These are phyloP conservation scores for Drosophila lini DNA, from an alignment of 1,140 invertebrate species.

Conservation along the genomic window DNA sequence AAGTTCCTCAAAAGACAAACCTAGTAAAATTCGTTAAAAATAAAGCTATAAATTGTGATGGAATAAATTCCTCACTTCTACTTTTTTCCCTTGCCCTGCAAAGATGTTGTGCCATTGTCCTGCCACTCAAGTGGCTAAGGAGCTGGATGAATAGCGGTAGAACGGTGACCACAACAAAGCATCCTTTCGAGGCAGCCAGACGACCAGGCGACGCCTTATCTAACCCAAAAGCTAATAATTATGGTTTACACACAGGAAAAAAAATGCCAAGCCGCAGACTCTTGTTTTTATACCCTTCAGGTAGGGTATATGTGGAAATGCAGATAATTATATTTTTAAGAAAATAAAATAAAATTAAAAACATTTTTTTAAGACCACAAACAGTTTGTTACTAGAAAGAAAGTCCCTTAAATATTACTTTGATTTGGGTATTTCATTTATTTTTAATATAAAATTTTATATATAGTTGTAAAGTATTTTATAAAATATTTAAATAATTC, in stretches of 20 bases:
- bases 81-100: not conserved
- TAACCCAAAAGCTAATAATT: constrained; percentile 63
- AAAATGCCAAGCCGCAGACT: constrained; percentile 27
- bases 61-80: constrained; percentile 7
- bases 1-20: not conserved
- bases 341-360: no score
- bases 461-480: no score
- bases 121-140: constrained; percentile 11
- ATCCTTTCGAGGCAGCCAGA: constrained; percentile 28
- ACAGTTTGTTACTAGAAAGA: no score
- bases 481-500: no score
- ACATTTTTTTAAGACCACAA: no score
- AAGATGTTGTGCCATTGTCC: constrained; percentile 25
- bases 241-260: constrained; percentile 27
- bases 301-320: not conserved
- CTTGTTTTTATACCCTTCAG: constrained; percentile 5
- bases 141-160: not conserved
- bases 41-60: constrained; percentile 12
- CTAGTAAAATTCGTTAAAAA: not conserved
- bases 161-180: constrained; percentile 57
- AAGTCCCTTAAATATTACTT: no score
- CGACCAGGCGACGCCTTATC: constrained; percentile 46
- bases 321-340: not conserved
- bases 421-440: no score
- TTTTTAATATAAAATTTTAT: no score